Evolutionary conservation across 2,113 vertebrate genomes (phyloP).

Genomic region (Silurus meridionalis): DNA sequence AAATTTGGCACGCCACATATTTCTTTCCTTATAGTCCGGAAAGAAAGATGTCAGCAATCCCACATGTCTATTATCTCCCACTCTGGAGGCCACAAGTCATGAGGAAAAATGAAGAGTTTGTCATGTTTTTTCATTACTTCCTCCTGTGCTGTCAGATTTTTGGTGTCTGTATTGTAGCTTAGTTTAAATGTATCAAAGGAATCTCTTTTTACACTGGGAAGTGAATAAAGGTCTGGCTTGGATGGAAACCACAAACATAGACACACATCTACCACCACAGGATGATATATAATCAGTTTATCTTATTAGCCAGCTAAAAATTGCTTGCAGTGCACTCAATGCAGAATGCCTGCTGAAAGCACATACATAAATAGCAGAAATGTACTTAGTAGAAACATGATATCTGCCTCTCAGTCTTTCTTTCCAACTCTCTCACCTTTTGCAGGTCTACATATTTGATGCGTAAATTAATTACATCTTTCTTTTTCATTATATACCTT

Average conservation of each 20-base stretch:
- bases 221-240: background rate
- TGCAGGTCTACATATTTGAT: background rate
- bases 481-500: background rate
- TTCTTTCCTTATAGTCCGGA: conserved; percentile 29
- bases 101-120: conserved; percentile 39
- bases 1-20: conserved; percentile 27
- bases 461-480: background rate
- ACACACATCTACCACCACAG: conserved; percentile 7
- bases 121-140: conserved; percentile 35
- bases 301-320: conserved; percentile 36
- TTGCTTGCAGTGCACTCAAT: conserved; percentile 3
- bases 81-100: conserved; percentile 35
- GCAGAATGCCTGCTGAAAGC: background rate
- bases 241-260: conserved; percentile 23
- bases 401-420: background rate
- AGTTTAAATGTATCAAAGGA: conserved; percentile 5
- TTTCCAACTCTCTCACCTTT: background rate
- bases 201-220: background rate
- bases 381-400: conserved; percentile 11
- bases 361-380: conserved; percentile 13
- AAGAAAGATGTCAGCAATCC: conserved; percentile 44
- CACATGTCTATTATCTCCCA: conserved; percentile 30
- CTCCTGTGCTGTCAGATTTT: conserved; percentile 28
- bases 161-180: conserved; percentile 27
- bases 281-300: conserved; percentile 33